Evolutionary conservation across 1,140 invertebrate species (phyloP), one percentile per base, ranked within the genome.

Genomic region (Drosophila tropicalis): DNA sequence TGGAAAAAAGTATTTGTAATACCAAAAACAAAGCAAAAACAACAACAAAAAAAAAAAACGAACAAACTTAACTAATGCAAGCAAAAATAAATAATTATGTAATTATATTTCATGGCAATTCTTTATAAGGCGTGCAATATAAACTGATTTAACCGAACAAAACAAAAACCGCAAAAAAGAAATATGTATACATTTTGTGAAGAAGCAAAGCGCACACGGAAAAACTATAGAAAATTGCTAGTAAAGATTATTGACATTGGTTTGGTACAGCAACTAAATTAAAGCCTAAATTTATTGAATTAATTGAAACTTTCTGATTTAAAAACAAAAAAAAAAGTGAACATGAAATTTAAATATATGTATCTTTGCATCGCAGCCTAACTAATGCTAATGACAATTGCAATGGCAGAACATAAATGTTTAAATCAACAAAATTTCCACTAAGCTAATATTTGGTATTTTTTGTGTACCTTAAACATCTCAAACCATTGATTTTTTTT

Each of bases 1-100:
- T 67, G 70, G 67, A 13, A 34, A 22, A 70, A 87, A 89, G 84
- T 87, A 87, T 89, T 87, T 87, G 67, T 87, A 83, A 77, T 73
- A 87, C 84, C 83, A 87, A 87, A 86, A 81, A 85, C 5, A 64
- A 34, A 64, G 36, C 15, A 17, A 44, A 55, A 67, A 19, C 32
- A 34, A 51, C 62, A 29, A 29, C 22, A 29, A 60, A 51, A 39
- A 64, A 69, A 64, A 47, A 54, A 54, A 81, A 75, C 39, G 74
- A 76, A 66, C 69, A 76, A 70, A 61, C 25, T 67, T 72, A 79
- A 81, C 60, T 62, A 82, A 44, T 36, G 73, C 81, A 81, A 78
- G 12, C 41, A 62, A 76, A 82, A 82, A 82, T 86, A 71, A 85
- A 84, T 51, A 51, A 22, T 51, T 51, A 67, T 73, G 36, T 39